Evolutionary conservation across 2,113 vertebrate species (phyloP), one percentile per base, ranked within the genome.

Genomic region (Glaucomys volans): DNA sequence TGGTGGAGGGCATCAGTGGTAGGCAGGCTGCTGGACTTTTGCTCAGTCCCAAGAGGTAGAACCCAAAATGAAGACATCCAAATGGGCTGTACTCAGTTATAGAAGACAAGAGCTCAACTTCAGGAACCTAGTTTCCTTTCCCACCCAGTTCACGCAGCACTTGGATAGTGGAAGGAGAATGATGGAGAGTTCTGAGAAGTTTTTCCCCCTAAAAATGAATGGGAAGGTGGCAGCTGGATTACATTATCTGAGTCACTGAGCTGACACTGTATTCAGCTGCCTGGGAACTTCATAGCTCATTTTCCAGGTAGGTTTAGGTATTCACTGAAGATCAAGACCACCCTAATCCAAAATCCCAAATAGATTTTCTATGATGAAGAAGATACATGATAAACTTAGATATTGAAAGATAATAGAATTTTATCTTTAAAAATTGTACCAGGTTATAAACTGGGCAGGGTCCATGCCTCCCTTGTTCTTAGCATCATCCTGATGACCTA

Each of bases 1-100:
- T 7, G 1, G 8, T 8, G 8, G 4, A 32, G 13, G 20, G 42
- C 30, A 0, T 2, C 24, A 4, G 8, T 24, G n/a, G 4, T 24
- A 20, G 26, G 44, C 30, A 66, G 64, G 44, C 42, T 26, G 1
- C 13, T 47, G 22, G 26, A 20, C 50, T 77, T 59, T 47, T 66
- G 42, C 35, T 62, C 18, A 37, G 40, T n/a, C 11, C 83, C 77
- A 40, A 11, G n/a, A 79, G 5, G 74, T 10, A 26, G 30, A 30
- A 54, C 42, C 37, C 28, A n/a, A 47, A 37, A 40, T 7, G 81
- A 59, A 44, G 37, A 5, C 13, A 7, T 2, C 16, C 0, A 18
- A 12, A 40, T 1, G 20, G 40, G 17, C 18, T 22, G 32, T 28
- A 12, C 37, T 85, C 89, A 35, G 44, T 17, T 18, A n/a, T 8